phyloP scores from a whole-genome alignment of 2,888 invertebrate genomes.

The Coelopa pilipes region DNA sequence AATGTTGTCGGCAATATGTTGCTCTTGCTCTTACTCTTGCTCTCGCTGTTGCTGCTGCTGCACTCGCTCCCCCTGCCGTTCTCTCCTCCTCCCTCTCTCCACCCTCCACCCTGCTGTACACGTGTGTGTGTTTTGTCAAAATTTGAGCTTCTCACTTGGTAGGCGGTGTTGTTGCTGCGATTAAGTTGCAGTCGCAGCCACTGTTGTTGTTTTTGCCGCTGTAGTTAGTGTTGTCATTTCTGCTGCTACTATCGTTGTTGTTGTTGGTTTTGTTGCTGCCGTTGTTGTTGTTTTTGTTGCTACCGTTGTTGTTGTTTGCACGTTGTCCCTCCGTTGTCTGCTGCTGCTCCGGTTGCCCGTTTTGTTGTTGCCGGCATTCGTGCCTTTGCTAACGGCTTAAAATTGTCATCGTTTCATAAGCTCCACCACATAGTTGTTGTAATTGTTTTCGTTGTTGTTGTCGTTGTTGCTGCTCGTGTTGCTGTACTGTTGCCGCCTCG shows the following conservation, averaged over 20 bases:
- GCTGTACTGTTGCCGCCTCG: neutral
- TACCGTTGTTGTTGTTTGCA: neutral
- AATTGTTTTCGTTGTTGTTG: neutral
- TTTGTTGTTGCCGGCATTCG: constrained; percentile 17
- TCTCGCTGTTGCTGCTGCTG: neutral
- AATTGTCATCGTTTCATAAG: constrained; percentile 34
- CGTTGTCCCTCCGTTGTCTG: neutral
- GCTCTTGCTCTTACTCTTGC: constrained; percentile 1
- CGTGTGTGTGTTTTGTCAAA: neutral
- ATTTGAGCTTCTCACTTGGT: too few relatives aligned
- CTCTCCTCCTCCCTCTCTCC: too few relatives aligned
- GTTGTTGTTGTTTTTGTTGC: neutral
- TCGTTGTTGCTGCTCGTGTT: neutral
- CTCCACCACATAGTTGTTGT: constrained; percentile 15
- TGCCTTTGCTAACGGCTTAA: constrained; percentile 33
- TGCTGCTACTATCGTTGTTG: neutral
- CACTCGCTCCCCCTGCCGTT: too few relatives aligned
- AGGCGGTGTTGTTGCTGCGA: neutral
- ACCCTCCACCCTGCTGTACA: too few relatives aligned
- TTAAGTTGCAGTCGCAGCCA: neutral
- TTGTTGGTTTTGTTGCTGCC: neutral
- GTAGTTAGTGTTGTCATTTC: neutral
- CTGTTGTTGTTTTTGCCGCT: neutral
- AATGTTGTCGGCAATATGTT: constrained; percentile 38
- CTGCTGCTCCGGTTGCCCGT: constrained; percentile 8